Evolutionary conservation across 2,113 vertebrate genomes (phyloP), one percentile per base, ranked within the genome.

Genomic region (Semicossyphus pulcher): DNA sequence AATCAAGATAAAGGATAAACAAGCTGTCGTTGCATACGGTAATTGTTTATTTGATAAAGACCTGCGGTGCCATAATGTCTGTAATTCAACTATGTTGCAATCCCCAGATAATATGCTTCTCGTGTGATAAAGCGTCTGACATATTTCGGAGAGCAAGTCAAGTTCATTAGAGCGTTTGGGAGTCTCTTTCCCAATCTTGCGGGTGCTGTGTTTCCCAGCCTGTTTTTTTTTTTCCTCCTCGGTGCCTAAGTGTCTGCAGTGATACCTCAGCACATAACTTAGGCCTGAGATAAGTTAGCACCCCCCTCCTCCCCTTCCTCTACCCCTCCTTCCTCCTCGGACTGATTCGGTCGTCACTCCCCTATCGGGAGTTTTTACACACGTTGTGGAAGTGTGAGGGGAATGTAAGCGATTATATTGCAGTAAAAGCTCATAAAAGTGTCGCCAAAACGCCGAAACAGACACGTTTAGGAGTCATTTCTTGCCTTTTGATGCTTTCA

Each of bases 31-130:
- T 90, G 91, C 87, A 82, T 91, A 90, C 85, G 81, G 90, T 90
- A 92, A 90, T 92, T 89, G 84, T 92, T 92, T 92, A 94, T 93
- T 93, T 93, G 92, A 94, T 93, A 93, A 91, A 93, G 90, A 91
- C 89, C 95, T 93, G 93, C 95, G 97, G 97, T 96, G 97, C 97
- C 97, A 94, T 95, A 95, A 96, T 97, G 97, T 98, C 97, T 98
- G 96, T 92, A 92, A 93, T 93, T 93, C 85, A 82, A 86, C 91
- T 84, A 88, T 92, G 92, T 92, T 92, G 91, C 89, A 93, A 91
- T 94, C 95, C 93, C 91, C 90, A 95, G 95, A 97, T 97, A 97
- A 95, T 95, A 94, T 93, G 91, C 95, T 95, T 96, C 95, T 95
- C 89, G 95, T 92, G 93, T 95, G 96, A 97, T 97, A 96, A 96